Evolutionary conservation across 2,888 invertebrate species (phyloP), one percentile per base, ranked within the genome.

Genomic region (Lissonota sp.): DNA sequence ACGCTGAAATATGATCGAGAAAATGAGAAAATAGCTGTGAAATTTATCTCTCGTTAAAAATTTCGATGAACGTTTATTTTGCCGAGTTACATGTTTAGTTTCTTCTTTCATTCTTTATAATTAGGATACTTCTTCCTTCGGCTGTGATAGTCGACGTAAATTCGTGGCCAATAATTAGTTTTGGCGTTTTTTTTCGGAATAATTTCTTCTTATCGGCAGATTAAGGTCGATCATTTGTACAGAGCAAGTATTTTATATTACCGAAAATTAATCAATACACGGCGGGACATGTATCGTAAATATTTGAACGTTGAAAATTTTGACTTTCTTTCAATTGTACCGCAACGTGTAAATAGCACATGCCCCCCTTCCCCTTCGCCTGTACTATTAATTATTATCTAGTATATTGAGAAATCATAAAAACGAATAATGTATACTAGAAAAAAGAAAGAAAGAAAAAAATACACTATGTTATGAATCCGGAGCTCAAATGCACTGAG

Each of bases 121-220:
- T 85, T 86, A 89, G 87, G 89, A 89, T 90, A 91, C 91, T 92
- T 91, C 91, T 92, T 92, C 91, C 91, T 88, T 87, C 91, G 92
- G 91, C 91, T 92, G 91, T 92, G 92, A 91, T 91, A 88, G 86
- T 87, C 87, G 90, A 82, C 89, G 89, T 90, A 89, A 88, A 87
- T 84, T 86, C 85, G 87, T 86, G 88, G 91, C 92, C 91, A 90
- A n/a, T 91, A 87, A 83, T 88, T 87, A 82, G 82, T 80, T 67
- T 58, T 72, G 49, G 55, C 42, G n/a, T 70, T 53, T 77, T 77
- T 51, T 79, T 44, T 70, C 51, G n/a, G n/a, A 55, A 46, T 76
- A 60, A 73, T 62, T 53, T 51, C 44, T 77, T 74, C 58, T 69
- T 14, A 51, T 62, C 16, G 37, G 12, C 16, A 62, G 26, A 51